phyloP scores from a whole-genome alignment of 1,140 invertebrate genomes.

The Temnothorax curvispinosus region DNA sequence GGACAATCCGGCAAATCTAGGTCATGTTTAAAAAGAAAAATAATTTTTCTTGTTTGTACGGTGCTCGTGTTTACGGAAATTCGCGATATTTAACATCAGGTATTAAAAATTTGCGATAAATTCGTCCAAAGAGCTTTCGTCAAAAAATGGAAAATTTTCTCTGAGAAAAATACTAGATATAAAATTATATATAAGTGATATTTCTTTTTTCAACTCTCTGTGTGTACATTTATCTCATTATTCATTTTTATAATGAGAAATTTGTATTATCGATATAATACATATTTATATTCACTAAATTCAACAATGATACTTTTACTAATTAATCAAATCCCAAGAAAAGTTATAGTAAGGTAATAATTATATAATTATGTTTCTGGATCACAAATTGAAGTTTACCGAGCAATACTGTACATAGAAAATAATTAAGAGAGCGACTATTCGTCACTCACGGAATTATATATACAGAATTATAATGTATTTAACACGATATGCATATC shows the following conservation, averaged over 20 bases:
- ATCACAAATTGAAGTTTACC: not conserved
- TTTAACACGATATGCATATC: constrained; percentile 51
- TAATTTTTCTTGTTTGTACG: not conserved
- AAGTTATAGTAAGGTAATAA: not conserved
- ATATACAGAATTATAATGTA: not conserved
- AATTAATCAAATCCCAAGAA: not conserved
- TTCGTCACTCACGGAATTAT: constrained; percentile 6
- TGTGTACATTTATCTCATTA: not conserved
- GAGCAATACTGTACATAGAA: not conserved
- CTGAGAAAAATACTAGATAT: not conserved
- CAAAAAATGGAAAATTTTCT: constrained; percentile 8
- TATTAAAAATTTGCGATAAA: not conserved
- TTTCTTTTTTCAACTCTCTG: not conserved
- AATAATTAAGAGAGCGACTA: constrained; percentile 4
- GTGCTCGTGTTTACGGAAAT: not conserved
- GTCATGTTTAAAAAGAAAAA: constrained; percentile 18
- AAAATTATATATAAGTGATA: too few species aligned
- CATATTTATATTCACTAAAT: not conserved
- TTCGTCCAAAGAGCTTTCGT: not conserved
- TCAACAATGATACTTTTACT: not conserved
- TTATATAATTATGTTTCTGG: not conserved
- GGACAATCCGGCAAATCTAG: constrained; percentile 27
- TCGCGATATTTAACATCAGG: constrained; percentile 4
- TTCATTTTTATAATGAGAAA: not conserved
- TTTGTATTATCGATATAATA: not conserved